Base-by-base conservation (phyloP, 2,797 vertebrate species). In the Muscicapa comitata region DNA sequence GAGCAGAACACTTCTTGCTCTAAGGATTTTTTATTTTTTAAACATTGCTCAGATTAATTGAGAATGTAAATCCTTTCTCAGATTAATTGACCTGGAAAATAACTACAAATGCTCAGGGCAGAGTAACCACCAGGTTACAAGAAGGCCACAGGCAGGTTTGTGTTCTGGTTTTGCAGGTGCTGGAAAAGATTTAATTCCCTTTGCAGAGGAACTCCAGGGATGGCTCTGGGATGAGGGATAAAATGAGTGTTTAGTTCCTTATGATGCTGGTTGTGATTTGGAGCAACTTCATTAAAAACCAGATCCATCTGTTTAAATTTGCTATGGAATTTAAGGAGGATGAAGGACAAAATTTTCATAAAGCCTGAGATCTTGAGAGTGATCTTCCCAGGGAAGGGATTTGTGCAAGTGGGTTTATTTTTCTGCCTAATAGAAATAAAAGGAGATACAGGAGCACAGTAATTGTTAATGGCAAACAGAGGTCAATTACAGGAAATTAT, bases 51-150 rank as follows among this genome's bases (percentile, higher is more conserved):
- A 10, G 15, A 35, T 35, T 35, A 35, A 14, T 72, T 75, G 55
- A 28, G 78, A 35, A 14, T 37, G 28, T 81, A 57, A 70, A 62
- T 50, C 26, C 7, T 82, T 90, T 57, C 31, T 86, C 19, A 7
- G 14, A 24, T 82, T 66, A 79, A 79, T 43, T 71, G 57, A 66
- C 89, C 94, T 95, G 75, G 53, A 79, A 95, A 91, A 79, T 77
- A 74, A 61, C 53, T 63, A 3, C 31, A 59, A 37, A 82, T 51
- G 7, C 55, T 73, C 31, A 5, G 7, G 63, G 77, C 86, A 93
- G 80, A 55, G 40, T 84, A 75, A 62, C 50, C 15, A 10, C 7
- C 0, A 17, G 75, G 85, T 62, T 55, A 17, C 71, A 77, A 70
- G 76, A 65, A 77, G 73, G 65, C 65, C 72, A 70, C 38, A 1